These are phyloP conservation scores for Eurois occulta DNA, from an alignment of 2,888 invertebrate species.

Conservation along the genomic window DNA sequence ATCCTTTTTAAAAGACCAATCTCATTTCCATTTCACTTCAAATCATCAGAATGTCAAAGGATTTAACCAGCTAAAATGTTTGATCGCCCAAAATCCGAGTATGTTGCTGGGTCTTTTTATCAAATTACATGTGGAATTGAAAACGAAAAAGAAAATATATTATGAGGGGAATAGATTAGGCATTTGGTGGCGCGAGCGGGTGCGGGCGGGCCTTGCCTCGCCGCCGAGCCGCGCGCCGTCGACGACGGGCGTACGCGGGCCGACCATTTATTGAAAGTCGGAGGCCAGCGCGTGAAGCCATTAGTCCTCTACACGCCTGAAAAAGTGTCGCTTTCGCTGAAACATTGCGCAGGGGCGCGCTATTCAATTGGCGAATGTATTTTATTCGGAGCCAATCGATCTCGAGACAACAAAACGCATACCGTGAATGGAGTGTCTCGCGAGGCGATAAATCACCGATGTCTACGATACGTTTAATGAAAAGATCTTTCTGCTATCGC, in stretches of 20 bases:
- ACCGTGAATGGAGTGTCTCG: constrained; percentile 86
- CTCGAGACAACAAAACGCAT: constrained; percentile 88
- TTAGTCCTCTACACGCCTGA: constrained; percentile 86
- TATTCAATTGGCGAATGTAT: constrained; percentile 89
- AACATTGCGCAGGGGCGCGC: constrained; percentile 85
- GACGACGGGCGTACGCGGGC: constrained; percentile 70
- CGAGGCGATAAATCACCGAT: constrained; percentile 87
- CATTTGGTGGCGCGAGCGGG: constrained; percentile 68
- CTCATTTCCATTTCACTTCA: constrained; percentile 43
- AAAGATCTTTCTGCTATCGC: constrained; percentile 83
- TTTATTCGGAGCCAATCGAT: constrained; percentile 89
- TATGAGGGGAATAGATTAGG: constrained; percentile 80
- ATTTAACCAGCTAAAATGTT: constrained; percentile 49
- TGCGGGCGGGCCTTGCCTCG: constrained; percentile 35
- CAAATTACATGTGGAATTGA: constrained; percentile 63
- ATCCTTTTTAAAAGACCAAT: constrained; percentile 24
- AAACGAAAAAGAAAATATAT: constrained; percentile 66
- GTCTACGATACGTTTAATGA: constrained; percentile 88
- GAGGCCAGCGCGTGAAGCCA: constrained; percentile 86
- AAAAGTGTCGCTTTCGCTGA: constrained; percentile 88
- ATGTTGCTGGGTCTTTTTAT: constrained; percentile 45
- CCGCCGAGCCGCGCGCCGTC: constrained; percentile 32
- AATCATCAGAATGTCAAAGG: constrained; percentile 55
- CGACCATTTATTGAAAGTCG: constrained; percentile 87
- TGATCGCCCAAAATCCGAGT: constrained; percentile 45